Evolutionary conservation across 2,797 vertebrate species (phyloP), one percentile per base, ranked within the genome.

Genomic region (Alcedo atthis): DNA sequence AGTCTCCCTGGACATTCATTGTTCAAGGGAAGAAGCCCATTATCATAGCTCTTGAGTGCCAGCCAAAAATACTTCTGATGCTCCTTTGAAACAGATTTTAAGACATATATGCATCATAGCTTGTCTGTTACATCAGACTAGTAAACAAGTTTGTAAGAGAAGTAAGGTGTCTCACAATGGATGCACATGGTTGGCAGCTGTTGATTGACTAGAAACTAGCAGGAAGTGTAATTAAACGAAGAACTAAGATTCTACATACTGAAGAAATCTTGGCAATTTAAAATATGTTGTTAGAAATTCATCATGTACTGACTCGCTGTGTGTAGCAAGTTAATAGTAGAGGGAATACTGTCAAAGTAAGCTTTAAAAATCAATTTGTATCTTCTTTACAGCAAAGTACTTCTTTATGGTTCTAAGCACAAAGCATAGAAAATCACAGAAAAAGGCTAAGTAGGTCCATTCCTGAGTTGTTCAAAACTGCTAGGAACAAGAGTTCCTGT

Each of bases 361-460:
- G 20, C 33, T 93, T 91, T 78, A 59, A 95, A 95, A 95, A 87
- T 88, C 57, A 53, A 6, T 59, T 90, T 37, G 7, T 81, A 46
- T 83, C 35, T 84, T 69, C 40, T 81, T 48, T 82, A 82, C 45
- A 88, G 25, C 12, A 89, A 88, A 87, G 57, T 25, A 5, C 5
- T 70, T 59, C 21, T 71, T 85, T 66, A 20, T 53, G 18, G 8
- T 74, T 89, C 62, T 59, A 69, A 77, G 82, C 90, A 49, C 19
- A 55, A 89, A 49, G 45, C 8, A n/a, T 2, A 45, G 2, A 74
- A 9, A 32, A 33, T 7, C 3, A 16, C 18, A 58, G 22, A 26
- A 43, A 63, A 93, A 81, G 10, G 42, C 75, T 71, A 35, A 88
- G 82, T 61, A 77, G 0, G 2, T 90, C 26, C 37, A 46, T 86